Evolutionary conservation across 2,888 invertebrate genomes (phyloP).

Genomic region (Apamea sordens): DNA sequence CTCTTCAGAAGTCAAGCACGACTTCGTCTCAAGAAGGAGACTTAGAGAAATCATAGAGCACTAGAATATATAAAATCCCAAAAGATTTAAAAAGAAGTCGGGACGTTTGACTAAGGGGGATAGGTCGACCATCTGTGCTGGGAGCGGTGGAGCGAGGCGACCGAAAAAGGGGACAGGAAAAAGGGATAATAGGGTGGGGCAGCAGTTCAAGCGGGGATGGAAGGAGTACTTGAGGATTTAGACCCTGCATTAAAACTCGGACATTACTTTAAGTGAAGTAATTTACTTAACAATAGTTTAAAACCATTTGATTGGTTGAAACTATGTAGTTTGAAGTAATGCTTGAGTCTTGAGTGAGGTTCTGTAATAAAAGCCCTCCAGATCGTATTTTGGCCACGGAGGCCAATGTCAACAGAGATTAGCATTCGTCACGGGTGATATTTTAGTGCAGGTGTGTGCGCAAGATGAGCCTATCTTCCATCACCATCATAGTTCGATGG

Average conservation of each 20-base stretch:
- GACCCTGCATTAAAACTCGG: background rate
- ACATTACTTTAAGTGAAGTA: too few relatives aligned
- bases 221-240: background rate
- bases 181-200: constrained; percentile 54
- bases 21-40: constrained; percentile 3
- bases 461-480: too few relatives aligned
- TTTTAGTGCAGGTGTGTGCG: background rate
- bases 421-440: background rate
- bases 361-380: background rate
- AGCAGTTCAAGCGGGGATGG: constrained; percentile 35
- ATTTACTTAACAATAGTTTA: background rate
- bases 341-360: background rate
- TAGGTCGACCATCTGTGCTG: constrained; percentile 55
- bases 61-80: constrained; percentile 38
- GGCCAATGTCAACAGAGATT: background rate
- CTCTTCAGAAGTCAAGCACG: background rate
- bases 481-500: too few relatives aligned
- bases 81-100: constrained; percentile 57
- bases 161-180: constrained; percentile 60
- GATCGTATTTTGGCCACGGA: too few relatives aligned
- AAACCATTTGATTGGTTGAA: background rate
- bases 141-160: constrained; percentile 51
- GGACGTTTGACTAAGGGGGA: constrained; percentile 56
- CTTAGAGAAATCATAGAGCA: constrained; percentile 28
- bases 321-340: background rate